A percentile compares a stretch with the other conserved stretches of the same genome.
These are phyloP conservation scores for Rhipidura dahli DNA, from an alignment of 2,113 vertebrate species.

Conservation along the genomic window DNA sequence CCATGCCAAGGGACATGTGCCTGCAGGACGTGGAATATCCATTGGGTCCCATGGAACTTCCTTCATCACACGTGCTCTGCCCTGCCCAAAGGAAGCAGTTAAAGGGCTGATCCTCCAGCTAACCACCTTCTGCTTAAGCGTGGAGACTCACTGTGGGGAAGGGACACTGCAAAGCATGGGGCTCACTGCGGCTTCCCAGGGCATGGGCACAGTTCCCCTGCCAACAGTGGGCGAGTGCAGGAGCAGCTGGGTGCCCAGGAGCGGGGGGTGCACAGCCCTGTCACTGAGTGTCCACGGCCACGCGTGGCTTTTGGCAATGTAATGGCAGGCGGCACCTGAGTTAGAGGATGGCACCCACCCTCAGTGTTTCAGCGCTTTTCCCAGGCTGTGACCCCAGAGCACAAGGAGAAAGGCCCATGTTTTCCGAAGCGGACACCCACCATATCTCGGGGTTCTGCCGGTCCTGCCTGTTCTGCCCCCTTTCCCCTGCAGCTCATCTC, in stretches of 20 bases:
- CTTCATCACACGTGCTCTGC: fast-evolving
- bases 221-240: fast-evolving
- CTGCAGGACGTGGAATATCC: neutral
- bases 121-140: neutral
- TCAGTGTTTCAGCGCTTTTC: neutral
- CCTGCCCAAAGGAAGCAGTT: neutral
- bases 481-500: neutral
- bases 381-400: neutral
- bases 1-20: fast-evolving
- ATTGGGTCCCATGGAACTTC: neutral
- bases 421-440: neutral
- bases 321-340: neutral
- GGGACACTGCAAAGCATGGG: fast-evolving
- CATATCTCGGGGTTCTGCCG: neutral
- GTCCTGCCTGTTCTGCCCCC: neutral
- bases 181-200: fast-evolving
- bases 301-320: fast-evolving
- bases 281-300: fast-evolving
- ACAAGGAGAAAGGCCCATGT: neutral
- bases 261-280: fast-evolving
- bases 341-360: neutral
- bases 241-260: neutral
- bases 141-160: neutral
- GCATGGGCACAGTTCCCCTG: fast-evolving
- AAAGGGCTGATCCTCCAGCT: slow-evolving; percentile 14